Conservation (phyloP, 2,888 invertebrate genomes). For the Philaethria dido region DNA sequence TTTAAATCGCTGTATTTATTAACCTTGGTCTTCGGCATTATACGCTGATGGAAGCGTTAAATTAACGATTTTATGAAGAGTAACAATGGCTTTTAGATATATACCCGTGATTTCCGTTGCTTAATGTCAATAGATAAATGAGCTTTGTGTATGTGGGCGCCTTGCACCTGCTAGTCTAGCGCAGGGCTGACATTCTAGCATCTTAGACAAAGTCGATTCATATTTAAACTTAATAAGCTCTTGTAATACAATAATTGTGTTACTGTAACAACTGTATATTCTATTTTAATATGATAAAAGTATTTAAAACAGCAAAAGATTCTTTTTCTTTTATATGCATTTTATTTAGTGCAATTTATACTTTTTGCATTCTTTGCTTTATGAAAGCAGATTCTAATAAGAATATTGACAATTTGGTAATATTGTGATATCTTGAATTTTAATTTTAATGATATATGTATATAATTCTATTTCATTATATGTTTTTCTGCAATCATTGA, state of each 20-base stretch:
- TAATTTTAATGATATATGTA: background rate
- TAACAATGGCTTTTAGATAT: constrained; percentile 41
- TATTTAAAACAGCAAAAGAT: background rate
- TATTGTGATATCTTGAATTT: background rate
- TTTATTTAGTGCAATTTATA: too few relatives aligned
- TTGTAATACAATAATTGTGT: background rate
- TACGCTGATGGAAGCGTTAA: constrained; percentile 30
- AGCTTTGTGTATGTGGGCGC: constrained; percentile 56
- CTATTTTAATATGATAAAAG: background rate
- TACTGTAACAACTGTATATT: background rate
- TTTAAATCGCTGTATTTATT: constrained; percentile 21
- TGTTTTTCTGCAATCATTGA: background rate
- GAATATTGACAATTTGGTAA: background rate
- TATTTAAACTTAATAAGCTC: background rate
- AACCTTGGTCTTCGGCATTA: constrained; percentile 22
- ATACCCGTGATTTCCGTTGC: constrained; percentile 57
- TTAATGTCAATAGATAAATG: constrained; percentile 62
- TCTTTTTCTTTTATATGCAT: background rate
- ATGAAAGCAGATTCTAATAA: constrained; percentile 5
- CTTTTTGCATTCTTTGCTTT: background rate
- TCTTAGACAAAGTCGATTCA: background rate
- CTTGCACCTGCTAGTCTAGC: constrained; percentile 66
- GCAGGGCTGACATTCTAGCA: constrained; percentile 39
- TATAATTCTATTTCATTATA: background rate
- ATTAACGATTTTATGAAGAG: constrained; percentile 39